A percentile compares a stretch with the other conserved stretches of the same genome.
Evolutionary conservation across 2,888 invertebrate species (phyloP).

Genomic region (Eurytoma adleriae): DNA sequence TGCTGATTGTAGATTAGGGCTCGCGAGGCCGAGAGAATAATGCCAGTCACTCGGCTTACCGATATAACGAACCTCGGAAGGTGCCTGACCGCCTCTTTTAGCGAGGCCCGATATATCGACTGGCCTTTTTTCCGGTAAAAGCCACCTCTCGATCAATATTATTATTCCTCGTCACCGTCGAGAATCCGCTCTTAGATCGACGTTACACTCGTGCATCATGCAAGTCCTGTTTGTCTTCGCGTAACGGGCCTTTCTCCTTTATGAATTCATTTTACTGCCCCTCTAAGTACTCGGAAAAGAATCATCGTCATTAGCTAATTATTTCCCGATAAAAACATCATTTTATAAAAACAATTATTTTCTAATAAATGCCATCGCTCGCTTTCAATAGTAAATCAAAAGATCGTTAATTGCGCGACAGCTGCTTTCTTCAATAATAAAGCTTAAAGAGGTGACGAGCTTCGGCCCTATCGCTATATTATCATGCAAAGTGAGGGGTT

Average conservation of each 20-base stretch:
- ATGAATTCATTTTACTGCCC: background rate
- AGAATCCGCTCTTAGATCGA: constrained; percentile 17
- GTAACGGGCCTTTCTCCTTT: constrained; percentile 19
- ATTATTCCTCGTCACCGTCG: constrained; percentile 32
- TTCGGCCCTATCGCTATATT: constrained; percentile 5
- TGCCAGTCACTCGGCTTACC: constrained; percentile 64
- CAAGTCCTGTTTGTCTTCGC: background rate
- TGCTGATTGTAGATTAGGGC: constrained; percentile 67
- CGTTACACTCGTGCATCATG: background rate
- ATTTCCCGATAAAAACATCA: too few species aligned
- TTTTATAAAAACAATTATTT: too few species aligned
- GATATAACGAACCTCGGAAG: constrained; percentile 60
- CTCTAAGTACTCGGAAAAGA: constrained; percentile 13
- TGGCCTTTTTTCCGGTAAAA: constrained; percentile 23
- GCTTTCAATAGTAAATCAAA: background rate
- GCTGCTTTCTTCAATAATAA: background rate
- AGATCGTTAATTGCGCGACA: background rate
- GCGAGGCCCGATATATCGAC: constrained; percentile 28
- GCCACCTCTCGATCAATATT: constrained; percentile 39
- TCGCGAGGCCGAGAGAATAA: constrained; percentile 59
- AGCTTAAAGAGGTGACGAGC: constrained; percentile 11
- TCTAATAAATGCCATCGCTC: too few species aligned
- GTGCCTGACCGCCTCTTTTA: constrained; percentile 53
- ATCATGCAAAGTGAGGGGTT: constrained; percentile 15
- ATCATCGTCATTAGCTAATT: too few species aligned